phyloP scores from a whole-genome alignment of 1,140 invertebrate genomes.

The Callitettix versicolor region DNA sequence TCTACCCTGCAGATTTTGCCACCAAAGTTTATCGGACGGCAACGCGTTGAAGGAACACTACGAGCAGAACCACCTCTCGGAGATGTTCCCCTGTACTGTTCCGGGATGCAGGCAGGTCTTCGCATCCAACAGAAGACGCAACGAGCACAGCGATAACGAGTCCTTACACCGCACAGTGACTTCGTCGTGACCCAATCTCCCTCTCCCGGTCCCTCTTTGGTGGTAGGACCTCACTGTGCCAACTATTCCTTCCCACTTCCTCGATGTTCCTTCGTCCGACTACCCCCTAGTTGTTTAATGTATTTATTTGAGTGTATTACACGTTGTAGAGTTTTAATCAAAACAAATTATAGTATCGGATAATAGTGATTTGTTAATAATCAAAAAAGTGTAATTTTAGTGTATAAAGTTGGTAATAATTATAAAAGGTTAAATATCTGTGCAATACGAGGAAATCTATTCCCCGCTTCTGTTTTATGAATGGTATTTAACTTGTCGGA shows the following conservation, averaged over 20 bases:
- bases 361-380: constrained; percentile 8
- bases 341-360: neutral
- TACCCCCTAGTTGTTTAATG: neutral
- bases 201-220: constrained; percentile 17
- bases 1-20: constrained; percentile 53
- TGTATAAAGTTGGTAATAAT: too few relatives aligned
- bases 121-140: constrained; percentile 59
- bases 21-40: constrained; percentile 46
- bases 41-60: constrained; percentile 53
- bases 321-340: neutral
- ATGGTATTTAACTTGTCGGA: constrained; percentile 3
- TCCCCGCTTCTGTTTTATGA: neutral
- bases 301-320: neutral
- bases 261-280: neutral
- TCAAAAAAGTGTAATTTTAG: constrained; percentile 1
- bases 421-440: too few relatives aligned
- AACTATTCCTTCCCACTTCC: neutral
- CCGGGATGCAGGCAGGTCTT: constrained; percentile 73
- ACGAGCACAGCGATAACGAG: constrained; percentile 53
- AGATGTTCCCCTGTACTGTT: constrained; percentile 69
- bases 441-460: neutral
- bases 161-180: constrained; percentile 37
- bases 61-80: constrained; percentile 51
- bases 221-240: constrained; percentile 8
- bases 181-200: constrained; percentile 32